Conservation (phyloP, 1,140 invertebrate species). For the Radopholus similis region DNA sequence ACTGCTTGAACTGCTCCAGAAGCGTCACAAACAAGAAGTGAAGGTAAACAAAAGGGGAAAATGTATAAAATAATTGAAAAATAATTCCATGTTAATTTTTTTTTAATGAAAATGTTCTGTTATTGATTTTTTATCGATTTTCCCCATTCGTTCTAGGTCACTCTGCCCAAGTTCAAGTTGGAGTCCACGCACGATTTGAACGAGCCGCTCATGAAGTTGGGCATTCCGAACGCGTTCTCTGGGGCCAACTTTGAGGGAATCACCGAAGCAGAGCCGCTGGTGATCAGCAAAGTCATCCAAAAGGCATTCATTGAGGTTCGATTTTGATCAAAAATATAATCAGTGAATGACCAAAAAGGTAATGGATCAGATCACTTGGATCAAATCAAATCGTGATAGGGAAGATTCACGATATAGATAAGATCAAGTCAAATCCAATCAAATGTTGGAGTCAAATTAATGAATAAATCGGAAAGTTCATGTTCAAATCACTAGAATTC, state of each 20-base stretch:
- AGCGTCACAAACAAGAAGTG: neutral
- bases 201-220: conserved; percentile 6
- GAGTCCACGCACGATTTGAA: conserved; percentile 21
- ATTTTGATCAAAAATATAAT: neutral
- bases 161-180: conserved; percentile 28
- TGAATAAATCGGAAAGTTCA: neutral
- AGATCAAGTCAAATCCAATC: neutral
- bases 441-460: neutral
- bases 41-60: neutral
- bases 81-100: neutral
- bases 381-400: no score
- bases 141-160: conserved; percentile 10
- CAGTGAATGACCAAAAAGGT: no score
- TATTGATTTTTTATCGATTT: no score
- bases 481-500: no score
- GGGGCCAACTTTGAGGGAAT: conserved; percentile 23
- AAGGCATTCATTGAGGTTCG: conserved; percentile 33
- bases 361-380: no score
- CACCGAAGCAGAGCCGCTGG: neutral
- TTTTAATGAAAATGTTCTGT: neutral
- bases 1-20: conserved; percentile 16
- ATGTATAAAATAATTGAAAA: neutral
- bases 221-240: conserved; percentile 10
- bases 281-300: conserved; percentile 19
- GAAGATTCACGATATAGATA: neutral